A percentile compares a stretch with the other conserved stretches of the same genome.
phyloP scores from a whole-genome alignment of 1,140 invertebrate genomes.

The Luehdorfia chinensis region DNA sequence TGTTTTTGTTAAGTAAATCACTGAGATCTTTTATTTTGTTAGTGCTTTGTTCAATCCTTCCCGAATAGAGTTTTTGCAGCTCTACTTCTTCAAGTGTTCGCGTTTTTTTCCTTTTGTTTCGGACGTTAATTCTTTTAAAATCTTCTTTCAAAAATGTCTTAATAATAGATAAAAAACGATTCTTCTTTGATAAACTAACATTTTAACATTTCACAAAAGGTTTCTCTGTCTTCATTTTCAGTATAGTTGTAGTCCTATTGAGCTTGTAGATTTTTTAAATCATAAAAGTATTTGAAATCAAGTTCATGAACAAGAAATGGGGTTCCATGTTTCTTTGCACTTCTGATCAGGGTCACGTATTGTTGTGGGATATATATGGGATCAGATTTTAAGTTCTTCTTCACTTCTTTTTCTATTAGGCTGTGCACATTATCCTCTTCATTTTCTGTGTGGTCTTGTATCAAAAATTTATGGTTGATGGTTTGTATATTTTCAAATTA shows the following conservation, averaged over 20 bases:
- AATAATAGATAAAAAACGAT: too few relatives aligned
- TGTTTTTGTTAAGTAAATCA: too few relatives aligned
- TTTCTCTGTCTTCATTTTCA: background rate
- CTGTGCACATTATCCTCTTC: conserved; percentile 23
- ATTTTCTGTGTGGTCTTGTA: conserved; percentile 58
- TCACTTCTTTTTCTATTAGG: conserved; percentile 24
- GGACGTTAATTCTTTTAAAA: too few relatives aligned
- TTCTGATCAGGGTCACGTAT: conserved; percentile 17
- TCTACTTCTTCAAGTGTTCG: too few relatives aligned
- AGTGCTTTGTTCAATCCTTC: too few relatives aligned
- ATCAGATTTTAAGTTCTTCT: conserved; percentile 17
- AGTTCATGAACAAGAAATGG: conserved; percentile 17
- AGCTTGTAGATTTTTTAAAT: background rate
- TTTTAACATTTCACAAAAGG: background rate
- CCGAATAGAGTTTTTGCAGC: too few relatives aligned
- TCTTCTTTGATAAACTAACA: background rate
- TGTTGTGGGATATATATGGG: conserved; percentile 19
- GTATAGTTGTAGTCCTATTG: background rate
- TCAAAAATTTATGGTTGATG: conserved; percentile 56
- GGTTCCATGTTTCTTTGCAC: conserved; percentile 19
- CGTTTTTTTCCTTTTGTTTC: too few relatives aligned
- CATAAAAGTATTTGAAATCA: background rate
- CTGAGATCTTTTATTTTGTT: too few relatives aligned
- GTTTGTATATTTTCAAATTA: conserved; percentile 37
- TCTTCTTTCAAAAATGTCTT: too few relatives aligned